Percentiles rank a stretch among this genome's conserved stretches.
Evolutionary conservation across 2,888 invertebrate genomes (phyloP).

Genomic region (Xestia xanthographa): DNA sequence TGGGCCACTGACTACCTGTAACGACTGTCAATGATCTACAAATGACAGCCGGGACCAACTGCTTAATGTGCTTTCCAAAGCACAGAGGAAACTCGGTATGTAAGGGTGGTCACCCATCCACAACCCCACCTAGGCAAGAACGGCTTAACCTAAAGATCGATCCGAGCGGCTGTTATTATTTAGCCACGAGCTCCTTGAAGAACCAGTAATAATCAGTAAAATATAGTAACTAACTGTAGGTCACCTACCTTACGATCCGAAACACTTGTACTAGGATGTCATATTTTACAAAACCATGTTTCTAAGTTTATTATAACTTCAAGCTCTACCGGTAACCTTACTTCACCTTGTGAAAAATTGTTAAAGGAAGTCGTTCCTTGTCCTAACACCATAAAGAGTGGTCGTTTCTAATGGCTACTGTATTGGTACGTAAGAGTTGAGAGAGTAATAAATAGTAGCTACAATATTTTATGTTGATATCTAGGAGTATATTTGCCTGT

Average conservation of each 20-base stretch:
- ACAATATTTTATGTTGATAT: constrained; percentile 36
- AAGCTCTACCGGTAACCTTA: constrained; percentile 14
- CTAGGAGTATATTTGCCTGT: background rate
- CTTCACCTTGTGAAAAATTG: constrained; percentile 24
- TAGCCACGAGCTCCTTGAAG: no score
- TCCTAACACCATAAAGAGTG: constrained; percentile 32
- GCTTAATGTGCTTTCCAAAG: no score
- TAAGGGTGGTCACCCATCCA: no score
- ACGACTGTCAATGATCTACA: no score
- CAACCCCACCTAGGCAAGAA: no score
- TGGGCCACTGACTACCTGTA: no score
- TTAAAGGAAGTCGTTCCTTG: constrained; percentile 36
- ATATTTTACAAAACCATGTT: constrained; percentile 23
- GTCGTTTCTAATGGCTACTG: background rate
- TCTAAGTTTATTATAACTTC: constrained; percentile 24
- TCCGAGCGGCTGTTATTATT: no score
- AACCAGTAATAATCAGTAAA: background rate
- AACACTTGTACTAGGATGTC: constrained; percentile 10
- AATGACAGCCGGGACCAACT: no score
- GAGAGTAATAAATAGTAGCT: constrained; percentile 26
- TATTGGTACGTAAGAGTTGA: constrained; percentile 19
- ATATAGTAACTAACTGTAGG: background rate
- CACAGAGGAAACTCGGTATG: no score
- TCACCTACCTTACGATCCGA: background rate
- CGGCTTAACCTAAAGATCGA: no score